phyloP scores from a whole-genome alignment of 1,140 invertebrate genomes.

The Atopsyche davidsoni region DNA sequence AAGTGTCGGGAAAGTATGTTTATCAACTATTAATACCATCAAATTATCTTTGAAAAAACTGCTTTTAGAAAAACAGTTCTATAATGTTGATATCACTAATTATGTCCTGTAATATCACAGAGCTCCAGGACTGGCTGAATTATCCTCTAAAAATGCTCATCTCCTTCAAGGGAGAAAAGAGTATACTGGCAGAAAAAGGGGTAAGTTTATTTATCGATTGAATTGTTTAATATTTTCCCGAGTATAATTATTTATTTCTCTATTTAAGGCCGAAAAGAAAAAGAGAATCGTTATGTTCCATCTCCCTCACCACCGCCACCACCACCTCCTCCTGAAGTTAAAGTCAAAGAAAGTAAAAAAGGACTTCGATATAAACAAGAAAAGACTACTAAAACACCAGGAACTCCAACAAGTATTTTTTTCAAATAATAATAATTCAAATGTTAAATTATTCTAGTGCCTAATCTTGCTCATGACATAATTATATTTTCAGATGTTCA shows the following conservation, averaged over 20 bases:
- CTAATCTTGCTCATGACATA: too few species aligned
- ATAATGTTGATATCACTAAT: not conserved
- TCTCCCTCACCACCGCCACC: slow-evolving; percentile 20
- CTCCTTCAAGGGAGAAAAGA: not conserved
- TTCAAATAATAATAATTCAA: too few species aligned
- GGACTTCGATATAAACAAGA: slow-evolving; percentile 38
- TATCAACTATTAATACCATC: too few species aligned
- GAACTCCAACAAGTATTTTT: slow-evolving; percentile 18
- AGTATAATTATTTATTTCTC: slow-evolving; percentile 7
- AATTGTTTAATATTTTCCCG: slow-evolving; percentile 7
- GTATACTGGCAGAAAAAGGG: slow-evolving; percentile 12
- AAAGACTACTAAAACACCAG: slow-evolving; percentile 10
- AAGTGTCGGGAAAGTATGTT: slow-evolving; percentile 50
- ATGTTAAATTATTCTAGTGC: not conserved
- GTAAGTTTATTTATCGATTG: slow-evolving; percentile 13
- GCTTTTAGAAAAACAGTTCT: too few species aligned
- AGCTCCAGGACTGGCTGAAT: slow-evolving; percentile 19
- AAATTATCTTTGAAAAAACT: too few species aligned
- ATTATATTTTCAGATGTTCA: slow-evolving; percentile 39
- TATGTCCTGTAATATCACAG: slow-evolving; percentile 6
- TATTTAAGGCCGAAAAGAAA: slow-evolving; percentile 19
- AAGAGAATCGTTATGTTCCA: slow-evolving; percentile 20
- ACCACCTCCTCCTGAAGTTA: slow-evolving; percentile 37
- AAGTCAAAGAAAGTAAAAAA: slow-evolving; percentile 44
- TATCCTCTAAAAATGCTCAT: slow-evolving; percentile 22